Conservation (phyloP, 2,888 invertebrate genomes). For the Epinotia bilunana region DNA sequence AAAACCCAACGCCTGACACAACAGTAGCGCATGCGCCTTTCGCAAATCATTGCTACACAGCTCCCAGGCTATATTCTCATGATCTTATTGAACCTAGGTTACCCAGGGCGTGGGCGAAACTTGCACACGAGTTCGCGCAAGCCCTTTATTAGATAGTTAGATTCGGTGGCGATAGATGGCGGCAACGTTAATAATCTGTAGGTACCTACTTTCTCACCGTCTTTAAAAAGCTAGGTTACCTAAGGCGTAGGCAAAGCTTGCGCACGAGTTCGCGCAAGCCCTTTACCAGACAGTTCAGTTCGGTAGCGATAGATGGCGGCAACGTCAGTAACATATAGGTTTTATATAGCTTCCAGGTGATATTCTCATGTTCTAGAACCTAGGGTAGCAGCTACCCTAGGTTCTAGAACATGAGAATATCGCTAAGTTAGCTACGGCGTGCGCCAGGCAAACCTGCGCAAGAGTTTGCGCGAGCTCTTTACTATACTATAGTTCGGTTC, state of each 20-base stretch:
- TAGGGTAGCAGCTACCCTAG: too few relatives aligned
- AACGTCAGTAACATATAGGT: conserved; percentile 2
- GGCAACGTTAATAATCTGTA: conserved; percentile 12
- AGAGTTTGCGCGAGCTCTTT: neutral
- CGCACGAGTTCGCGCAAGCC: conserved; percentile 17
- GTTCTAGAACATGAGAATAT: too few relatives aligned
- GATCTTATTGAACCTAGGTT: conserved; percentile 14
- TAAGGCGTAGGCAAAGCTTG: conserved; percentile 15
- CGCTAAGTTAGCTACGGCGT: conserved; percentile 9
- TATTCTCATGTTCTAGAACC: conserved; percentile 14
- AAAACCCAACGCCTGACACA: conserved; percentile 15
- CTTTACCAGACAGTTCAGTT: neutral
- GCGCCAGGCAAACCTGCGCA: neutral
- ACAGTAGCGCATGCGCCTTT: neutral
- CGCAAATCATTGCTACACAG: conserved; percentile 20
- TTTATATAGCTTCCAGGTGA: neutral
- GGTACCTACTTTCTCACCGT: conserved; percentile 9
- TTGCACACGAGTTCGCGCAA: conserved; percentile 16
- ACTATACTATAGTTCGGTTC: neutral
- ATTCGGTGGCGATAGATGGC: neutral
- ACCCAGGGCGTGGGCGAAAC: conserved; percentile 12
- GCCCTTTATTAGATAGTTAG: neutral
- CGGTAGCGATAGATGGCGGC: conserved; percentile 16
- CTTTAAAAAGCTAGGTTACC: conserved; percentile 18
- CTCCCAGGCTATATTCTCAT: conserved; percentile 24